Evolutionary conservation across 2,888 invertebrate genomes (phyloP).

Genomic region (Scaptomyza tumidula): DNA sequence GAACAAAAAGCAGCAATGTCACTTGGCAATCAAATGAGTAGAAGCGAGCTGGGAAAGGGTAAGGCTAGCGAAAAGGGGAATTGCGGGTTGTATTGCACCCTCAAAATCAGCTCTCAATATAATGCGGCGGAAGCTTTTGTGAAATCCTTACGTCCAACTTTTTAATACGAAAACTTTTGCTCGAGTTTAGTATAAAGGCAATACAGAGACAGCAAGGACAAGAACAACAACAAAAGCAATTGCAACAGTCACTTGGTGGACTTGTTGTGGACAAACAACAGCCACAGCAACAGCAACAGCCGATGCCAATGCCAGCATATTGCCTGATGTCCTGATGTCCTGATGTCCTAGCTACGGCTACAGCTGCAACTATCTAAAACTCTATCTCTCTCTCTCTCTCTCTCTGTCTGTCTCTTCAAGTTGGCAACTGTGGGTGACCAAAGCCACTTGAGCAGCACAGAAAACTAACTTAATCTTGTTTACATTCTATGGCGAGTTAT

Average conservation of each 20-base stretch:
- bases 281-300: conserved; percentile 35
- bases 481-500: conserved; percentile 81
- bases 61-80: neutral
- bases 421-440: conserved; percentile 40
- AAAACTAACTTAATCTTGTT: conserved; percentile 81
- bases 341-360: neutral
- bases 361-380: conserved; percentile 4
- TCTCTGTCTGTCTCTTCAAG: neutral
- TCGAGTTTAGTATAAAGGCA: conserved; percentile 69
- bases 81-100: conserved; percentile 39
- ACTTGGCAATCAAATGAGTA: conserved; percentile 74
- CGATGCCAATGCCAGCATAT: conserved; percentile 1
- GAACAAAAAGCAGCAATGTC: conserved; percentile 53
- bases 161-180: conserved; percentile 79
- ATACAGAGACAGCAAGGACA: conserved; percentile 34
- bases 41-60: conserved; percentile 2
- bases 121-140: conserved; percentile 79
- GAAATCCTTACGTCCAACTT: conserved; percentile 79
- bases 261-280: conserved; percentile 73
- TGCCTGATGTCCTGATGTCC: neutral
- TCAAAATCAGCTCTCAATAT: conserved; percentile 79
- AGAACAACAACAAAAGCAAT: conserved; percentile 63
- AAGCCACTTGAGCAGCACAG: conserved; percentile 78
- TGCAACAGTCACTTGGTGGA: conserved; percentile 80
- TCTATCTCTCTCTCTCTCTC: neutral